A percentile compares a stretch with the other conserved stretches of the same genome.
Conservation (phyloP, 2,113 vertebrate species). For the Emydocephalus ijimae region DNA sequence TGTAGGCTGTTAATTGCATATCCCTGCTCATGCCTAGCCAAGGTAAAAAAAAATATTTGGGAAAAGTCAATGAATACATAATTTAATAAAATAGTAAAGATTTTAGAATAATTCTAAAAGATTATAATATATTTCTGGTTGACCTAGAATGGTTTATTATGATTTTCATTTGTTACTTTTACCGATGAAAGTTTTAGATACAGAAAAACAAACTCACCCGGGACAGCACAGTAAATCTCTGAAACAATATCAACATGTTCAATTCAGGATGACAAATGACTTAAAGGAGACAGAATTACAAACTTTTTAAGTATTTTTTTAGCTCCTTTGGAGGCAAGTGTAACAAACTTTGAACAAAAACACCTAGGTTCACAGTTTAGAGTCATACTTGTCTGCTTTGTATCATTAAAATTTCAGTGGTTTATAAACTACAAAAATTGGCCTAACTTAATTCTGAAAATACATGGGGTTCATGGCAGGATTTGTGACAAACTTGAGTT, state of each 20-base stretch:
- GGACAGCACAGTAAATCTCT: not conserved
- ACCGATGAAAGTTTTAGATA: not conserved
- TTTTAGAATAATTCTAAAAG: not conserved
- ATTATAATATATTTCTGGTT: not conserved
- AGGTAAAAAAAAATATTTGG: not conserved
- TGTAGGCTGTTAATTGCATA: not conserved
- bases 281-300: not conserved
- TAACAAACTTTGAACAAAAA: not conserved
- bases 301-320: not conserved
- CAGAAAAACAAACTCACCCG: not conserved
- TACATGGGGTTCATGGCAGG: not conserved
- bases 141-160: not conserved
- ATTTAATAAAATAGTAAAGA: not conserved
- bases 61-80: not conserved
- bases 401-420: not conserved
- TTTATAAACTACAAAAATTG: not conserved
- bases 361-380: not conserved
- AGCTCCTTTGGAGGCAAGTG: not conserved
- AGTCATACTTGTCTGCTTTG: not conserved
- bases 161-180: not conserved
- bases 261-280: not conserved
- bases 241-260: not conserved
- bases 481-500: not conserved
- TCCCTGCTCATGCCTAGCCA: not conserved
- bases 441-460: not conserved